Evolutionary conservation across 2,888 invertebrate genomes (phyloP), one percentile per base, ranked within the genome.

Genomic region (Diarsia dahlii): DNA sequence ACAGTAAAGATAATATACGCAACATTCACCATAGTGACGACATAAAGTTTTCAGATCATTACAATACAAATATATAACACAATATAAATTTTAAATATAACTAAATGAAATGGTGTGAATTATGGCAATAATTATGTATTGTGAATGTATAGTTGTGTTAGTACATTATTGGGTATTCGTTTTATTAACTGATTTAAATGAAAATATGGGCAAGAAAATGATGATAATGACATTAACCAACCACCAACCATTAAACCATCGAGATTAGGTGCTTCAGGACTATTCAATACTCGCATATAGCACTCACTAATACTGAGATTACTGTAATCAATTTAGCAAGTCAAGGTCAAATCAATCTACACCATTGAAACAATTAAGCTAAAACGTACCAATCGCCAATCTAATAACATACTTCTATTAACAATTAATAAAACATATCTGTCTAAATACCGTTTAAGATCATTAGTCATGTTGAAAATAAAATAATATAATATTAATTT

Each of bases 381-480:
- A 65, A 56, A 78, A 82, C 2, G 15, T 45, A 68, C 66, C 39
- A 81, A 81, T 74, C 66, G 74, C 18, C 34, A 66, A 72, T 64
- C 34, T 46, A 68, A 72, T 64, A 70, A 50, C 23, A 48, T 52
- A 39, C 23, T 72, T 54, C 58, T 15, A 65, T 70, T 72, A 83
- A 76, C 64, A n/a, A 75, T 75, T 71, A 68, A 73, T n/a, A 81
- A 78, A 84, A 75, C 63, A 78, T 46, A 66, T 70, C 20, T 68
- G 70, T 68, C 78, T 74, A 74, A 81, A 83, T 65, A 71, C 58
- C 73, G 50, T 46, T 74, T 67, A 60, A 65, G 18, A 80, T 78
- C 74, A 82, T 84, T 81, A 82, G 67, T 85, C 77, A 81, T 63
- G 60, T 73, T 56, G 15, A 65, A 71, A 74, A 73, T 72, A 71